Evolutionary conservation across 1,140 invertebrate species (phyloP), one percentile per base, ranked within the genome.

Genomic region (Zaprionus inermis): DNA sequence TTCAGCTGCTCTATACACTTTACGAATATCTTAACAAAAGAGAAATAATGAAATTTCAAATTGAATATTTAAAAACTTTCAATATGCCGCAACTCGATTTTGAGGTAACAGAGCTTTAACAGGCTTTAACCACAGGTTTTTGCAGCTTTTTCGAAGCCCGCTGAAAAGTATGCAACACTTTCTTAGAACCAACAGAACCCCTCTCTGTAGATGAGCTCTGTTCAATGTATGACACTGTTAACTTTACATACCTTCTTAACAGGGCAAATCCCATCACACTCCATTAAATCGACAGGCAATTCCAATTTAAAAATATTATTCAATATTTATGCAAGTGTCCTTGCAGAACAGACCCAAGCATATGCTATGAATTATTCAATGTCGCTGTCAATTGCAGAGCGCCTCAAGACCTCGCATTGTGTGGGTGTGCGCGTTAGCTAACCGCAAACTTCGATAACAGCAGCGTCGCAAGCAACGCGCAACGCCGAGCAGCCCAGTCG

Each of bases 401-500:
- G n/a, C 52, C 75, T 14, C 36, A 54, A 20, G 51, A 52, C 7
- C 14, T 16, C n/a, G 9, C n/a, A n/a, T 16, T 36, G 34, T 36
- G 11, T 36, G 11, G 10, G 34, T 12, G 7, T 16, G n/a, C 16
- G 12, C n/a, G 38, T 44, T 7, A 16, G 30, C 34, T 70, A 74
- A 82, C 82, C 82, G 66, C 82, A 86, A 85, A 75, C 64, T 85
- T 61, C 71, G 60, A 67, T 80, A 60, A 74, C 56, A 59, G n/a
- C 56, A 18, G 32, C 14, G 20, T 22, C 36, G 54, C 11, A n/a
- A 49, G 24, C 24, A 28, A 28, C 24, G 24, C 20, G 57, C 10
- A 59, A n/a, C n/a, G 57, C 5, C n/a, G 5, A 10, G 18, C 34
- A 58, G n/a, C 28, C 16, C 44, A 20, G 44, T 10, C 6, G 34